Percentiles rank a stretch among this genome's conserved stretches.
Evolutionary conservation across 2,113 vertebrate species (phyloP).

Genomic region (Tenebrosternarchus preto): DNA sequence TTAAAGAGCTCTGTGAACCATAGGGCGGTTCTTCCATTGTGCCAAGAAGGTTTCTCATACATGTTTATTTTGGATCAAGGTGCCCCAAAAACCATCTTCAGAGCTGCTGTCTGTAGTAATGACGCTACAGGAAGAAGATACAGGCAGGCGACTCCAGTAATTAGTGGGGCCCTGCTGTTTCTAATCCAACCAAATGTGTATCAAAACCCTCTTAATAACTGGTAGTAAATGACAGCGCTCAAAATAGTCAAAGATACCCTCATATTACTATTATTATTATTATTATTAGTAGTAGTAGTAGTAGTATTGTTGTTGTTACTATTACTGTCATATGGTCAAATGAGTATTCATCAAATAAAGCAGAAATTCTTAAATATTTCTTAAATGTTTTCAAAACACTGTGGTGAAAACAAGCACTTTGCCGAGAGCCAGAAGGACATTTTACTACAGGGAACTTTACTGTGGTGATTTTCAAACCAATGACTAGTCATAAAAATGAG

Average conservation of each 20-base stretch:
- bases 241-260: neutral
- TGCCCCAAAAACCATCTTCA: neutral
- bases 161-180: neutral
- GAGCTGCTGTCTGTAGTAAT: conserved; percentile 17
- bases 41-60: neutral
- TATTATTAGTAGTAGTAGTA: no score
- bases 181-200: neutral
- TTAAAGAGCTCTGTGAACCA: neutral
- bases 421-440: no score
- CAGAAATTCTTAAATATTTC: no score
- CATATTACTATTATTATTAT: no score
- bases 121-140: neutral
- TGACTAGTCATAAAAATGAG: no score
- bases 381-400: no score
- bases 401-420: no score
- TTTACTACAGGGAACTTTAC: no score
- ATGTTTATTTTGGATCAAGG: conserved; percentile 1
- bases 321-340: no score
- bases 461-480: no score
- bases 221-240: neutral
- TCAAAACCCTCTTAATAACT: neutral
- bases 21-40: neutral
- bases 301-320: no score
- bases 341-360: no score
- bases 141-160: neutral